These are phyloP conservation scores for Bombus waltoni DNA, from an alignment of 1,140 invertebrate species.

Conservation along the genomic window DNA sequence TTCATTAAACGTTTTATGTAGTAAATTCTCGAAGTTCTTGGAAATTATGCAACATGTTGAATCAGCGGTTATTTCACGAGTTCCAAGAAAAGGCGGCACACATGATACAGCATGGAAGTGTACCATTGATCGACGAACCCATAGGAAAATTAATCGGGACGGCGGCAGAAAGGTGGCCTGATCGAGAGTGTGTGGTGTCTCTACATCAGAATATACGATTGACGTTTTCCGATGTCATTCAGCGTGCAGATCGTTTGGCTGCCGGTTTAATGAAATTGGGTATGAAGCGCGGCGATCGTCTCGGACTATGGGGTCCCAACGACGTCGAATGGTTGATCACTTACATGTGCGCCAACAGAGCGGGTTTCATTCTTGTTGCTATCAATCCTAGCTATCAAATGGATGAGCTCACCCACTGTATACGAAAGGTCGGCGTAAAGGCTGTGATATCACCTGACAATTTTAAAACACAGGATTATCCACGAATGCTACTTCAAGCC, in stretches of 20 bases:
- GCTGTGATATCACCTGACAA: conserved; percentile 87
- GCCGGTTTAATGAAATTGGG: conserved; percentile 91
- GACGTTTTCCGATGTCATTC: conserved; percentile 86
- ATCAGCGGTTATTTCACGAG: not conserved
- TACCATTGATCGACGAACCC: conserved; percentile 85
- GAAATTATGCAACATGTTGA: not conserved
- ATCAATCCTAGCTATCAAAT: conserved; percentile 93
- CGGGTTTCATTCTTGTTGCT: conserved; percentile 91
- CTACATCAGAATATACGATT: conserved; percentile 84
- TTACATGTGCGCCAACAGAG: conserved; percentile 90
- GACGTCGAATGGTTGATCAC: conserved; percentile 91
- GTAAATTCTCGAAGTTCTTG: not conserved
- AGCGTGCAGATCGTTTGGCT: conserved; percentile 90
- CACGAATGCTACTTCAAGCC: conserved; percentile 84
- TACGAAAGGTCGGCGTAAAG: conserved; percentile 91
- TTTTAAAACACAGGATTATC: conserved; percentile 89
- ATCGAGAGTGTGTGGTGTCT: conserved; percentile 85
- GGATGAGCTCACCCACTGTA: conserved; percentile 89
- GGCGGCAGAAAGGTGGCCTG: conserved; percentile 83
- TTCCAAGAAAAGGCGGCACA: conserved; percentile 15
- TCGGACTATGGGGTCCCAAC: conserved; percentile 96
- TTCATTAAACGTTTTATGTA: not conserved
- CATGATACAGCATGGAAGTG: conserved; percentile 73
- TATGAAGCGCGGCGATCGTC: conserved; percentile 89
- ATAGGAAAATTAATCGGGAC: conserved; percentile 85